Evolutionary conservation across 2,797 vertebrate species (phyloP).

Genomic region (Channa striata): DNA sequence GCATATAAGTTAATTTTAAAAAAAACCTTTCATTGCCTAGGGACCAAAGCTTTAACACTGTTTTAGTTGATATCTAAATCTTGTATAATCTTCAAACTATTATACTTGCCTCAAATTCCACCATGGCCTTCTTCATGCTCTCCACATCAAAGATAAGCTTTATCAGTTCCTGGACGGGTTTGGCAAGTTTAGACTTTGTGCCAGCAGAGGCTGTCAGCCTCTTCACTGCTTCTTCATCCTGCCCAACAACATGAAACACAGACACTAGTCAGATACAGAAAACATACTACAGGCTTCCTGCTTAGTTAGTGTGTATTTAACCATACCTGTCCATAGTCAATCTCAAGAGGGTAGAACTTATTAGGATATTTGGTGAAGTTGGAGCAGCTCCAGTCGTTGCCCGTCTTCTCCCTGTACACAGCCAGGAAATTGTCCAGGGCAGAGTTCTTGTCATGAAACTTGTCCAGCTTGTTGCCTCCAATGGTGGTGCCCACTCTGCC

Average conservation of each 20-base stretch:
- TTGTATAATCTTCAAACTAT: not conserved
- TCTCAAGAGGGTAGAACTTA: slow-evolving; percentile 98
- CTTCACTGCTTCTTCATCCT: slow-evolving; percentile 98
- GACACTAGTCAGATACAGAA: not conserved
- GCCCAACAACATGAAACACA: slow-evolving; percentile 1
- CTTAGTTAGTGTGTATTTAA: not conserved
- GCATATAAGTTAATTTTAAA: not conserved
- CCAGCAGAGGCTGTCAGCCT: slow-evolving; percentile 91
- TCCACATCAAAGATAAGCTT: slow-evolving; percentile 98
- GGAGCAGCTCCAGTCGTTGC: slow-evolving; percentile 91
- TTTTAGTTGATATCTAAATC: not conserved
- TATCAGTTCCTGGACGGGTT: slow-evolving; percentile 94
- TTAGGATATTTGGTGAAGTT: slow-evolving; percentile 97
- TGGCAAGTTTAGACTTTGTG: slow-evolving; percentile 91
- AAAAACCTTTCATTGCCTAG: not conserved
- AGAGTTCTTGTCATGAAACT: slow-evolving; percentile 93
- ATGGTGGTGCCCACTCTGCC: slow-evolving; percentile 97
- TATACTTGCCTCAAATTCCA: slow-evolving; percentile 93
- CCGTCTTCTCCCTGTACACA: slow-evolving; percentile 96
- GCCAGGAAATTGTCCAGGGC: slow-evolving; percentile 93
- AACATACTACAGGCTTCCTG: not conserved
- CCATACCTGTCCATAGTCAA: slow-evolving; percentile 97
- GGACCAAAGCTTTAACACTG: not conserved
- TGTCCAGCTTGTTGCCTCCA: slow-evolving; percentile 95
- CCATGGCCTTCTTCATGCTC: slow-evolving; percentile 99